phyloP scores from a whole-genome alignment of 2,113 vertebrate genomes.

The Verasper variegatus region DNA sequence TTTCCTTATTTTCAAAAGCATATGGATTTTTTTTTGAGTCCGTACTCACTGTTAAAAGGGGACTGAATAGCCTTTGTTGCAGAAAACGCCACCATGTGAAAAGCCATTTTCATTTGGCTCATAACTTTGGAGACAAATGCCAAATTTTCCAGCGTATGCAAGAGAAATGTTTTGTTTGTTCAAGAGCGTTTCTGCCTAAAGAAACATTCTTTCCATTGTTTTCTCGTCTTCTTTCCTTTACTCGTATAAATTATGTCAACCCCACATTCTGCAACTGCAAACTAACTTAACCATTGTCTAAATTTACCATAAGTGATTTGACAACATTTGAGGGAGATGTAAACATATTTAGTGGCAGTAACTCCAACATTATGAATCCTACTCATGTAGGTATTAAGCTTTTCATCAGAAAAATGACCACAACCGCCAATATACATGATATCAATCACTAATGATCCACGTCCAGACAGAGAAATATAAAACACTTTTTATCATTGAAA shows the following conservation, averaged over 20 bases:
- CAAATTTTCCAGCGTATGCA: no score
- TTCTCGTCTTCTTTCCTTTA: no score
- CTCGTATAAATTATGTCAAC: no score
- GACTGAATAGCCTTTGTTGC: neutral
- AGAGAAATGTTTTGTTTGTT: no score
- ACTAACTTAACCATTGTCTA: no score
- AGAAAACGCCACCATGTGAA: conserved; percentile 3
- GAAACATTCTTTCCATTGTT: no score
- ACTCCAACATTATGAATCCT: neutral
- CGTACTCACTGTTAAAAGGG: neutral
- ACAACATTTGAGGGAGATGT: neutral
- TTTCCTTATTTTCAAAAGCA: conserved; percentile 19
- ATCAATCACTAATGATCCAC: neutral
- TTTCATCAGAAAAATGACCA: neutral
- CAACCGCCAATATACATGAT: neutral
- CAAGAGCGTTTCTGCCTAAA: no score
- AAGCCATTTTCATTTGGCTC: neutral
- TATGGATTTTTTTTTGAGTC: conserved; percentile 11
- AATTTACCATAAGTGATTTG: no score
- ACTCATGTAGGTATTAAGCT: neutral
- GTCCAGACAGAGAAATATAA: neutral
- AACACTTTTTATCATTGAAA: conserved; percentile 1
- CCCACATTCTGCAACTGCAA: no score
- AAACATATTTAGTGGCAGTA: neutral
- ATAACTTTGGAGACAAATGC: neutral